These are phyloP conservation scores for Pavo muticus DNA, from an alignment of 2,113 vertebrate species.

Conservation along the genomic window DNA sequence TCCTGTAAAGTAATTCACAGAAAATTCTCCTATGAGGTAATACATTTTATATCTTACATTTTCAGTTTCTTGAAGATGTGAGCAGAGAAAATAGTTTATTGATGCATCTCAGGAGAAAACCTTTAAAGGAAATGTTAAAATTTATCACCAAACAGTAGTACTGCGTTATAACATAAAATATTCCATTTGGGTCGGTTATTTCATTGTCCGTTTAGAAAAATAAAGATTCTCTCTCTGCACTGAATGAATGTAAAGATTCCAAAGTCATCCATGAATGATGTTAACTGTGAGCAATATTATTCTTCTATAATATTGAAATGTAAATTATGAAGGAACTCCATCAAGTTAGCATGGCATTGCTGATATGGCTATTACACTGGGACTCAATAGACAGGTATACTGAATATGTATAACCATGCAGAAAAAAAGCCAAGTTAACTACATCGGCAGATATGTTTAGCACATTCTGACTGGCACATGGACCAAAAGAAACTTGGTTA, in stretches of 20 bases:
- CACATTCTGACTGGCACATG: background rate
- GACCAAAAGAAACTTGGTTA: background rate
- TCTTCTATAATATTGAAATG: background rate
- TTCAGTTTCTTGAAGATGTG: constrained; percentile 18
- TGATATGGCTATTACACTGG: background rate
- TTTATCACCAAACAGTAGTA: background rate
- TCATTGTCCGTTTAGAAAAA: constrained; percentile 13
- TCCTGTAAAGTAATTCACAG: background rate
- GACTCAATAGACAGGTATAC: rapidly evolving
- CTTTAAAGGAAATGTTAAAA: constrained; percentile 3
- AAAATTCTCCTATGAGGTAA: background rate
- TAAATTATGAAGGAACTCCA: background rate
- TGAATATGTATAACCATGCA: background rate
- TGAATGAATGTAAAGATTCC: background rate
- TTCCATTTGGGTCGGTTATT: background rate
- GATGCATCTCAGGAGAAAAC: constrained; percentile 28
- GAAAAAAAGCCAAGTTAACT: background rate
- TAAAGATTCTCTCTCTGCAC: background rate
- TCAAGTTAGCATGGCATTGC: background rate
- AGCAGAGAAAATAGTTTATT: background rate
- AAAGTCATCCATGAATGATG: background rate
- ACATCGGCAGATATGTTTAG: background rate
- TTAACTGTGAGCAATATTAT: background rate
- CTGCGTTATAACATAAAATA: background rate
- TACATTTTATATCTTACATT: background rate